Evolutionary conservation across 1,140 invertebrate genomes (phyloP).

Genomic region (Ostrea denselamellosa): DNA sequence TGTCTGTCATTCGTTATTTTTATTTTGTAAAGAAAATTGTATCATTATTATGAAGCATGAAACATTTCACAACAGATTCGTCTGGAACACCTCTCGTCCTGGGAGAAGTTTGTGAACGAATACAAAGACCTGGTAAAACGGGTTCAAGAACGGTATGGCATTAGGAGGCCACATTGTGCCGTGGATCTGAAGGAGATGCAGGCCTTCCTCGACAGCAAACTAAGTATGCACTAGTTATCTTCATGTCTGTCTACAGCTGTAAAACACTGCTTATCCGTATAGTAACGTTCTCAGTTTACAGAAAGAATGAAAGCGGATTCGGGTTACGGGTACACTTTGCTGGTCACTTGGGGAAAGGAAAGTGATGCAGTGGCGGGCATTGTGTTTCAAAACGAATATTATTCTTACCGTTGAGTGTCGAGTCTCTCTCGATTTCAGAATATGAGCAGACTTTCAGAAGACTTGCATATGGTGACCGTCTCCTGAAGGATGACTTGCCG

Average conservation of each 20-base stretch:
- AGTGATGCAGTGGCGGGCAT: too few relatives aligned
- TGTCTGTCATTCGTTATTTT: too few relatives aligned
- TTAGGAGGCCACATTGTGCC: constrained; percentile 53
- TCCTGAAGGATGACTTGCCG: constrained; percentile 61
- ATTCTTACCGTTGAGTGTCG: too few relatives aligned
- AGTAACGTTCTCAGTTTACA: too few relatives aligned
- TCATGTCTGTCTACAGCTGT: neutral
- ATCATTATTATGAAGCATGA: too few relatives aligned
- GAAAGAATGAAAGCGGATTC: too few relatives aligned
- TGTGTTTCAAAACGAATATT: too few relatives aligned
- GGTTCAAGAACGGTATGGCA: constrained; percentile 62
- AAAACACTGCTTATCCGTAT: neutral
- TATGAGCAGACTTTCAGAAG: constrained; percentile 65
- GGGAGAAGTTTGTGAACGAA: constrained; percentile 63
- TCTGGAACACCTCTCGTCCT: constrained; percentile 63
- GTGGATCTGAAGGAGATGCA: constrained; percentile 62
- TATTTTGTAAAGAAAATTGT: too few relatives aligned
- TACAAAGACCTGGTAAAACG: constrained; percentile 65
- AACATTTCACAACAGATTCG: constrained; percentile 47
- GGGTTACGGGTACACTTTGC: too few relatives aligned
- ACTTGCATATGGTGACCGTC: constrained; percentile 55
- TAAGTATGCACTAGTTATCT: constrained; percentile 57
- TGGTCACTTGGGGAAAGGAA: too few relatives aligned
- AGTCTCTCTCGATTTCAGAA: constrained; percentile 52
- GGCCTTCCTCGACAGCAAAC: constrained; percentile 64